phyloP scores from a whole-genome alignment of 2,888 invertebrate genomes.

The Agonum fuliginosum region DNA sequence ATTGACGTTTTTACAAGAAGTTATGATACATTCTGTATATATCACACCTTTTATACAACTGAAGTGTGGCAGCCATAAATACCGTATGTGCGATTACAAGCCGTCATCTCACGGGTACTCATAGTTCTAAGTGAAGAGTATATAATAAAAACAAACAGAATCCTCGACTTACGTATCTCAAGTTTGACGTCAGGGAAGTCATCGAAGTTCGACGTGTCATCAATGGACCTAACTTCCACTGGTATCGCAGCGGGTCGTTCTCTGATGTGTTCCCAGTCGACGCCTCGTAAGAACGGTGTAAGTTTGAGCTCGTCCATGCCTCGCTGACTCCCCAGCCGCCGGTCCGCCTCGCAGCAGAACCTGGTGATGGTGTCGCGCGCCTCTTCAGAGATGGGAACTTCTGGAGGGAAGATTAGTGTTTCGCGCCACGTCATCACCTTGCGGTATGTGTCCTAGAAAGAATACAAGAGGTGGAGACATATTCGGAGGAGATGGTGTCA shows the following conservation, averaged over 20 bases:
- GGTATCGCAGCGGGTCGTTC: conserved; percentile 98
- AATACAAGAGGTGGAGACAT: not conserved
- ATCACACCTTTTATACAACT: too few relatives aligned
- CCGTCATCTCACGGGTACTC: too few relatives aligned
- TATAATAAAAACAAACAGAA: too few relatives aligned
- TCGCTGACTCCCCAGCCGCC: conserved; percentile 90
- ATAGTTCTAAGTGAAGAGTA: not conserved
- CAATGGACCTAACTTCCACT: conserved; percentile 98
- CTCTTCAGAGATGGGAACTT: conserved; percentile 99
- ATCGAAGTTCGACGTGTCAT: conserved; percentile 99
- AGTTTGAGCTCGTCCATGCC: conserved; percentile 95
- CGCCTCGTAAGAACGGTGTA: conserved; percentile 95
- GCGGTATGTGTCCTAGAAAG: conserved; percentile 61
- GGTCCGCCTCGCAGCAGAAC: conserved; percentile 97
- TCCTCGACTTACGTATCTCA: conserved; percentile 93
- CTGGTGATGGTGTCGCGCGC: conserved; percentile 95
- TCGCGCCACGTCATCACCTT: conserved; percentile 99
- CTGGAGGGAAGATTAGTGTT: conserved; percentile 98
- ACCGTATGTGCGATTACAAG: too few relatives aligned
- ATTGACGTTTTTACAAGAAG: too few relatives aligned
- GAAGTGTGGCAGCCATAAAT: too few relatives aligned
- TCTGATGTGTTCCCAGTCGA: conserved; percentile 99
- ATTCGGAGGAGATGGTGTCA: too few relatives aligned
- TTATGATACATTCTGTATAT: too few relatives aligned
- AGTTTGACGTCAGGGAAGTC: conserved; percentile 99